Evolutionary conservation across 2,113 vertebrate species (phyloP).

Genomic region (Oncorhynchus gorbuscha): DNA sequence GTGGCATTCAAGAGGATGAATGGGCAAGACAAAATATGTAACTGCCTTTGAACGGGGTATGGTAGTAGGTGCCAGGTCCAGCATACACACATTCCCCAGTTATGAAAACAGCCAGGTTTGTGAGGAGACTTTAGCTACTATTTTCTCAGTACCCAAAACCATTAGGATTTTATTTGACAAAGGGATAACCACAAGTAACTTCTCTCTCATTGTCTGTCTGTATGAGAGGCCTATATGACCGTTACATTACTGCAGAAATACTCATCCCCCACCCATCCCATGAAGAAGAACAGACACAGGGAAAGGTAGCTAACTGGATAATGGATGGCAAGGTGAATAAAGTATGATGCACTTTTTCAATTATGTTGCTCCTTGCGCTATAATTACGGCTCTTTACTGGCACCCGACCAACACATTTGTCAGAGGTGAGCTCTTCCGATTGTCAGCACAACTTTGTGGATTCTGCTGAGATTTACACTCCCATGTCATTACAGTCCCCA

Average conservation of each 20-base stretch:
- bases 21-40: too few species aligned
- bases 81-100: too few species aligned
- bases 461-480: constrained; percentile 73
- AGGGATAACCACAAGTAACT: constrained; percentile 5
- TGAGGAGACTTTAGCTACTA: too few species aligned
- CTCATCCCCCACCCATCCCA: constrained; percentile 12
- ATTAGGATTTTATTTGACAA: background rate
- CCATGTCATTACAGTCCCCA: constrained; percentile 62
- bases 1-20: too few species aligned
- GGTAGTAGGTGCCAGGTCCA: too few species aligned
- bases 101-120: background rate
- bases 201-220: background rate
- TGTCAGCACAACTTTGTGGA: constrained; percentile 66
- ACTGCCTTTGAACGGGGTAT: too few species aligned
- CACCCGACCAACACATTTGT: constrained; percentile 56
- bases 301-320: constrained; percentile 25
- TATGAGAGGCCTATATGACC: constrained; percentile 4
- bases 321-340: constrained; percentile 40
- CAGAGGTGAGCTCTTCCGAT: constrained; percentile 57
- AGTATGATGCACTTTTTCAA: constrained; percentile 54
- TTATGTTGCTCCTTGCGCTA: constrained; percentile 61
- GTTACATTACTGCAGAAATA: constrained; percentile 10
- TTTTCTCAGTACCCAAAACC: background rate
- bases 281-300: constrained; percentile 13
- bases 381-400: constrained; percentile 62